Base-by-base conservation (phyloP, 2,113 vertebrate species). In the Phrynosoma platyrhinos region DNA sequence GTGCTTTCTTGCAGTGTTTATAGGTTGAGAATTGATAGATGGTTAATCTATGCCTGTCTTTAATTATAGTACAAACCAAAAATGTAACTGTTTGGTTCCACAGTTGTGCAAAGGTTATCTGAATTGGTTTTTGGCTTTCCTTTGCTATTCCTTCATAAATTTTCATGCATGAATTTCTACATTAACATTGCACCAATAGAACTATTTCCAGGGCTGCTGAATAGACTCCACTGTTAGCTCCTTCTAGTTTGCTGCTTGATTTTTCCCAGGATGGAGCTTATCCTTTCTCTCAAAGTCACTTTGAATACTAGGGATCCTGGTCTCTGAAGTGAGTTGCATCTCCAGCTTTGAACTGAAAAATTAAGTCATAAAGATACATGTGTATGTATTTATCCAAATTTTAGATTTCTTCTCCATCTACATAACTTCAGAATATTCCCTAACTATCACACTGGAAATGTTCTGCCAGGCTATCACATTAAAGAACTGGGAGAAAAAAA, bases 11-110 rank as follows among this genome's bases (percentile, higher is more conserved):
- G 13, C 25, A 40, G 14, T 53, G 42, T 47, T 52, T 4, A 42
- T 87, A 71, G 10, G 47, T 87, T 62, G 18, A 68, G 71, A 82
- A 69, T 3, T 53, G 74, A 88, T 25, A 78, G 18, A 88, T 30
- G n/a, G 14, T 82, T 75, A 10, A 36, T 75, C 21, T 74, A 2
- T 79, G 47, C 18, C 78, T 32, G 25, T 87, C 20, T 87, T 64
- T 79, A 53, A 64, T 76, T 64, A 83, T 40, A 87, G 5, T 77
- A n/a, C 42, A 82, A 47, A 40, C 21, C 20, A n/a, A 62, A 87
- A 82, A 23, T 30, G 10, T 82, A 68, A 23, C 30, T 66, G 10
- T 66, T 42, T 77, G 55, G 30, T 32, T 30, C 25, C 4, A 10
- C 25, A 83, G 27, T 83, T 82, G 21, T 62, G 53, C 52, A 62